Conservation (phyloP, 2,888 invertebrate genomes). For the Coelopa pilipes region DNA sequence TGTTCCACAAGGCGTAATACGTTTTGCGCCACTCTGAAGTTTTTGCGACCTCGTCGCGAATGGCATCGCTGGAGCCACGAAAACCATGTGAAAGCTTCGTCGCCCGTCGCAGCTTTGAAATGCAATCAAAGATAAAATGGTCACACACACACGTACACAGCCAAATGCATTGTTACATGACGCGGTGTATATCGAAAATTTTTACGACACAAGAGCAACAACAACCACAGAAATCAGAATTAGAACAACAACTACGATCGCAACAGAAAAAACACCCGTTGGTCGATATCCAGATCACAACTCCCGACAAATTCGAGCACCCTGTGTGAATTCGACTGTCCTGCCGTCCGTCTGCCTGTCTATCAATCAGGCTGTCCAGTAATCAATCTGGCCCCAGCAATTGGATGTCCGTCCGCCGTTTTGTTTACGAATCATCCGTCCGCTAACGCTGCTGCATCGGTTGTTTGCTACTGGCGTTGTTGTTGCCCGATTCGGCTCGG, state of each 20-base stretch:
- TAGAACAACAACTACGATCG: not conserved
- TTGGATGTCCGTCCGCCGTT: no score
- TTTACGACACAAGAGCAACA: not conserved
- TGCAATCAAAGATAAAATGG: no score
- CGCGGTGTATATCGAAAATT: not conserved
- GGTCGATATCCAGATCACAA: not conserved
- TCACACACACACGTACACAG: not conserved
- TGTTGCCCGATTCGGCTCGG: no score
- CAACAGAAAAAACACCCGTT: not conserved
- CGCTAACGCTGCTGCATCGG: no score
- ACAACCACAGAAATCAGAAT: not conserved
- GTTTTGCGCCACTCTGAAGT: no score
- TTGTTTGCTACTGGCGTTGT: no score
- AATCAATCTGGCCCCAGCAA: not conserved
- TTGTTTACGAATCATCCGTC: no score
- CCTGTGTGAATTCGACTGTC: not conserved
- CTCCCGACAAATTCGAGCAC: not conserved
- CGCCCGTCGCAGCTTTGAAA: no score
- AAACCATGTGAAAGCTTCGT: no score
- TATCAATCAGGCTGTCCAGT: not conserved
- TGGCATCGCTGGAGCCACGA: no score
- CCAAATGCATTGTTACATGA: not conserved
- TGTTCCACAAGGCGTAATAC: no score
- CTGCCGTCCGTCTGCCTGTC: slow-evolving; percentile 14
- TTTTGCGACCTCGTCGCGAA: no score